Evolutionary conservation across 2,113 vertebrate genomes (phyloP).

Genomic region (Sula dactylatra): DNA sequence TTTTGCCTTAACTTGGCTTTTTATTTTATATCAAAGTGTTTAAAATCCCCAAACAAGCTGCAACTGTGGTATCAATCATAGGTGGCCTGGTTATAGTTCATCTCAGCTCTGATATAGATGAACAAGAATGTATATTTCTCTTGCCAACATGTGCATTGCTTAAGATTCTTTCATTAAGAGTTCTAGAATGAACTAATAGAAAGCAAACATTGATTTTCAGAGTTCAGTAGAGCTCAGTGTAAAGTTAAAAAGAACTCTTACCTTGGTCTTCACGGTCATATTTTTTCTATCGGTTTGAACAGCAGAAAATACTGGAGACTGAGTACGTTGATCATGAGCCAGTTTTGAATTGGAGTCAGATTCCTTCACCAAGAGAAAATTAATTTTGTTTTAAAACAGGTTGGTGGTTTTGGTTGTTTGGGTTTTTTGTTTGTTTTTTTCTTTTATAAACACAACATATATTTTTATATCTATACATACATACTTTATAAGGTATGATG

Average conservation of each 20-base stretch:
- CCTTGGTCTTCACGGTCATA: conserved; percentile 53
- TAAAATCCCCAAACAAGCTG: not conserved
- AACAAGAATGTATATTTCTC: not conserved
- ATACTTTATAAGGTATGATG: not conserved
- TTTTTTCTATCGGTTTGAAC: conserved; percentile 10
- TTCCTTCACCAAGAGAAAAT: conserved; percentile 59
- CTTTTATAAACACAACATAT: not conserved
- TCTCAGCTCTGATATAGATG: not conserved
- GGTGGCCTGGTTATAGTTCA: not conserved
- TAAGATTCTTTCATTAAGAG: not conserved
- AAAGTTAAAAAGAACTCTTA: conserved; percentile 39
- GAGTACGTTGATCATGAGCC: not conserved
- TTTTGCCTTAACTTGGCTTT: not conserved
- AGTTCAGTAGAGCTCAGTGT: not conserved
- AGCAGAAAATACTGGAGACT: not conserved
- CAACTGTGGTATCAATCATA: not conserved
- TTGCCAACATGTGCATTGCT: not conserved
- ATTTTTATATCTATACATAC: not conserved
- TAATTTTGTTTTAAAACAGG: not conserved
- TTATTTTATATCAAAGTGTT: not conserved
- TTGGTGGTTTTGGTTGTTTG: too few relatives aligned
- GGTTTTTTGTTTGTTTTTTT: too few relatives aligned
- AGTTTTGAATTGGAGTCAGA: conserved; percentile 24
- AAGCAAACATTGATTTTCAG: not conserved
- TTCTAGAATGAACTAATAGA: not conserved